These are phyloP conservation scores for Montipora efflorescens DNA, from an alignment of 64 coral and sea anemone species.

Conservation along the genomic window DNA sequence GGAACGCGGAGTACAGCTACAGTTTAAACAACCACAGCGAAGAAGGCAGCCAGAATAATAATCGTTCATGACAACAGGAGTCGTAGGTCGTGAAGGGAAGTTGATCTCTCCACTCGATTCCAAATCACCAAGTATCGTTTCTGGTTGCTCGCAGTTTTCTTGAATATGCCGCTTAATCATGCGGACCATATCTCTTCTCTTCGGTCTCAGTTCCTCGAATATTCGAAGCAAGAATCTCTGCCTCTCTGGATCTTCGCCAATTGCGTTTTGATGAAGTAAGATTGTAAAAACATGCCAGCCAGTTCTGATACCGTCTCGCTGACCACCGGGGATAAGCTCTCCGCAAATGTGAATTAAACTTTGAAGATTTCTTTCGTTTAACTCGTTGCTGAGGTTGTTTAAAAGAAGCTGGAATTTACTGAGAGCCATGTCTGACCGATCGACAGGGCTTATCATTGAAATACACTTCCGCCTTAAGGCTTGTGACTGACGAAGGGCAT, in stretches of 20 bases:
- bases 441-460: too few relatives aligned
- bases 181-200: constrained; percentile 61
- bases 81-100: neutral
- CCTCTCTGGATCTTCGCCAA: constrained; percentile 60
- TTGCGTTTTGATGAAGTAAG: constrained; percentile 56
- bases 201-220: constrained; percentile 48
- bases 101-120: neutral
- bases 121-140: neutral
- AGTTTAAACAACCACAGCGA: neutral
- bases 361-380: constrained; percentile 59
- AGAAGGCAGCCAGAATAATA: neutral
- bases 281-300: constrained; percentile 64
- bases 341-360: constrained; percentile 69
- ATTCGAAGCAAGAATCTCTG: constrained; percentile 60
- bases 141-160: constrained; percentile 7
- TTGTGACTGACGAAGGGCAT: too few relatives aligned
- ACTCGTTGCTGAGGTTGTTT: constrained; percentile 76
- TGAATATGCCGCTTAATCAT: constrained; percentile 56
- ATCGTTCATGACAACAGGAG: neutral
- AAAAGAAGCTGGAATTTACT: constrained; percentile 71
- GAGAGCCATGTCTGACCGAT: neutral
- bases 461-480: too few relatives aligned
- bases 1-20: neutral
- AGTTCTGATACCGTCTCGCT: constrained; percentile 59
- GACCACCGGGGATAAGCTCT: constrained; percentile 12